Percentiles rank a stretch among this genome's conserved stretches.
Conservation (phyloP, 2,113 vertebrate genomes). For the Poecilia latipinna region DNA sequence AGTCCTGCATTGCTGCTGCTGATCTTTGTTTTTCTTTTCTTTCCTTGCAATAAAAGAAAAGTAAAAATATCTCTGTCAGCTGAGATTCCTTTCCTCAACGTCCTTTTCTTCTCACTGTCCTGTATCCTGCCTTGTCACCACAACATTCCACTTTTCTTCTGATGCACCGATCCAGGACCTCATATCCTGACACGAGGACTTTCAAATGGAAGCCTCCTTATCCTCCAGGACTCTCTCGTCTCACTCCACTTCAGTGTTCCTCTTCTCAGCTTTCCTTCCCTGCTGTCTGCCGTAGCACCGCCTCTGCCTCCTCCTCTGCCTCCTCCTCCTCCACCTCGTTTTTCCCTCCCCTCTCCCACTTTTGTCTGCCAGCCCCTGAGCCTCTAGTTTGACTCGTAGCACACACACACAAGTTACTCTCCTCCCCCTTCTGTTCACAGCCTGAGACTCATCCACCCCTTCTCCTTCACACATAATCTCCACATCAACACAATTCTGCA, state of each 20-base stretch:
- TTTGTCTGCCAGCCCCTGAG: conserved; percentile 68
- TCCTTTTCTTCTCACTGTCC: conserved; percentile 10
- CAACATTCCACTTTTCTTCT: conserved; percentile 45
- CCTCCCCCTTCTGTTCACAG: conserved; percentile 57
- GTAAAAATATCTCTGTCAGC: conserved; percentile 32
- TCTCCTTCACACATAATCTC: conserved; percentile 48
- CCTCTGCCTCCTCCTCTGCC: conserved; percentile 69
- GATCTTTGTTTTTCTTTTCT: conserved; percentile 52
- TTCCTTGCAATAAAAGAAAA: conserved; percentile 18
- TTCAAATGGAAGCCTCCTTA: conserved; percentile 65
- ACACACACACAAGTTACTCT: conserved; percentile 29
- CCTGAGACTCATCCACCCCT: conserved; percentile 36
- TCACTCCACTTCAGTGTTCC: conserved; percentile 66
- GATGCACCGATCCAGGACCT: conserved; percentile 43
- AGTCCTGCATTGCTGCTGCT: conserved; percentile 74
- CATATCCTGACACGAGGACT: conserved; percentile 66
- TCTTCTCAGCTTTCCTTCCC: conserved; percentile 74
- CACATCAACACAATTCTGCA: conserved; percentile 52
- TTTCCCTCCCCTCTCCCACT: conserved; percentile 62
- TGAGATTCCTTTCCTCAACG: conserved; percentile 23
- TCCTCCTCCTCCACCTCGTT: conserved; percentile 39
- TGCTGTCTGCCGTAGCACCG: conserved; percentile 73
- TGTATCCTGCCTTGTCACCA: conserved; percentile 37
- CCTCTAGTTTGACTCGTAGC: conserved; percentile 64
- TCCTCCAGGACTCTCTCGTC: conserved; percentile 61